A percentile compares a stretch with the other conserved stretches of the same genome.
Evolutionary conservation across 2,113 vertebrate species (phyloP).

Genomic region (Rhagologus leucostigma): DNA sequence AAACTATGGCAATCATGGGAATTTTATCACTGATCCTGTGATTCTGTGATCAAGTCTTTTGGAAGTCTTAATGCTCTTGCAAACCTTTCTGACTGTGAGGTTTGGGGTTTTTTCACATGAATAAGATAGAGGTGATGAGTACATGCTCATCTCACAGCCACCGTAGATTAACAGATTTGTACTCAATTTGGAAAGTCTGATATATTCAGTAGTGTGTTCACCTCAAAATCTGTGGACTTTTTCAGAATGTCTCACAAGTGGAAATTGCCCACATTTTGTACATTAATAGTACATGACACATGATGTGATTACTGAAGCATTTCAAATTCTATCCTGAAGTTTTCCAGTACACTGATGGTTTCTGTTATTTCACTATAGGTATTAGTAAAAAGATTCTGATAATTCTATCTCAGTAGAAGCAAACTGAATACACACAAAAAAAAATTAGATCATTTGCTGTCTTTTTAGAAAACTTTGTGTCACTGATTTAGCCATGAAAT

Average conservation of each 20-base stretch:
- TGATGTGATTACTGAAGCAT: not conserved
- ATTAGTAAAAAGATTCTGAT: not conserved
- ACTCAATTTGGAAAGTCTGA: not conserved
- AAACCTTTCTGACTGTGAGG: not conserved
- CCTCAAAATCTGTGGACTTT: not conserved
- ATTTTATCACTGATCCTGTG: not conserved
- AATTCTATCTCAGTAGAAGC: not conserved
- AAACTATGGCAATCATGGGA: rapidly evolving
- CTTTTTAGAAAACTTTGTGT: not conserved
- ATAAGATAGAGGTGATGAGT: not conserved
- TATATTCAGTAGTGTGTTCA: not conserved
- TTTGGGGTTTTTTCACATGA: not conserved
- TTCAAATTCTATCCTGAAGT: not conserved
- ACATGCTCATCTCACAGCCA: not conserved
- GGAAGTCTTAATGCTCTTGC: not conserved
- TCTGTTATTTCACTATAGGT: not conserved
- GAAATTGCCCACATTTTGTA: not conserved
- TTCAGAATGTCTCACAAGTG: not conserved
- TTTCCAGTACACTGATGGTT: not conserved
- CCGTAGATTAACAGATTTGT: not conserved
- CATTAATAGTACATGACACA: not conserved
- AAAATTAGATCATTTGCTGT: not conserved
- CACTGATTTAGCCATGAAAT: not conserved
- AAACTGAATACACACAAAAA: not conserved
- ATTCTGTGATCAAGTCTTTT: not conserved